These are phyloP conservation scores for Aphyosemion australe DNA, from an alignment of 2,113 vertebrate genomes.

Conservation along the genomic window DNA sequence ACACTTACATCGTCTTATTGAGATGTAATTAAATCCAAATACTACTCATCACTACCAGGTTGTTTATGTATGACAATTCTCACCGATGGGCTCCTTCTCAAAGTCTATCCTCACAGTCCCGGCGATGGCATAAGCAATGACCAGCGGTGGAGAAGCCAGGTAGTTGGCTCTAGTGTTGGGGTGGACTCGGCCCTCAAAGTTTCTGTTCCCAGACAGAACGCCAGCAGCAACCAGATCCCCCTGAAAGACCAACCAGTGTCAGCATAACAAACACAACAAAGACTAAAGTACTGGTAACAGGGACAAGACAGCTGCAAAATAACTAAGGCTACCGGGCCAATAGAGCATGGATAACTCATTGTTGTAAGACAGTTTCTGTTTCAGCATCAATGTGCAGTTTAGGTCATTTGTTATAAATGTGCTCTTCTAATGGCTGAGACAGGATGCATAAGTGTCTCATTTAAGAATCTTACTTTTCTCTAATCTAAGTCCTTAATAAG, in stretches of 20 bases:
- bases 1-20: no score
- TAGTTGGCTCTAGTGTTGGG: conserved; percentile 97
- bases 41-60: background rate
- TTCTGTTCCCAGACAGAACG: conserved; percentile 93
- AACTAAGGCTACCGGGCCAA: no score
- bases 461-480: no score
- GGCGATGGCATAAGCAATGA: conserved; percentile 95
- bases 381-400: no score
- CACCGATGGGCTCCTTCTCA: conserved; percentile 91
- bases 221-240: conserved; percentile 92
- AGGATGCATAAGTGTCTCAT: no score
- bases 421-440: no score
- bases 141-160: conserved; percentile 90
- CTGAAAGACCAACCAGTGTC: conserved; percentile 65
- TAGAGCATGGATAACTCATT: no score
- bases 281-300: no score
- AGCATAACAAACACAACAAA: background rate
- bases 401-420: no score
- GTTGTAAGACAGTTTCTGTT: no score
- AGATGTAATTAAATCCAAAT: background rate
- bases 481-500: no score
- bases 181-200: conserved; percentile 97
- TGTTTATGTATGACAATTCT: conserved; percentile 31
- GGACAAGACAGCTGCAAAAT: background rate
- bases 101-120: conserved; percentile 92